Evolutionary conservation across 2,888 invertebrate genomes (phyloP).

Genomic region (Metellina segmentata): DNA sequence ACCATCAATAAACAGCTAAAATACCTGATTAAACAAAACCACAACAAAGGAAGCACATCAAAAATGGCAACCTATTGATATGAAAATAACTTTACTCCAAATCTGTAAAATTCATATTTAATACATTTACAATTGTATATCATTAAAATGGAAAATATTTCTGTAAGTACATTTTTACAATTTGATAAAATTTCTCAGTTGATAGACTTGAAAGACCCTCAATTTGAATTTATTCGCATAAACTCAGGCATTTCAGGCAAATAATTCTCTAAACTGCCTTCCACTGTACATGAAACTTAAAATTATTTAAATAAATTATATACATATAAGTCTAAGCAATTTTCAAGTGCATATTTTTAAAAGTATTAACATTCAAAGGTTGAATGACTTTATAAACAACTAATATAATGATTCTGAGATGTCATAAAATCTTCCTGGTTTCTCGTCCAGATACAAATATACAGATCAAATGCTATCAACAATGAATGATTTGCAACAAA

Average conservation of each 20-base stretch:
- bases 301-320: slow-evolving; percentile 40
- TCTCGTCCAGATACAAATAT: slow-evolving; percentile 68
- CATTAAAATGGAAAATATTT: slow-evolving; percentile 38
- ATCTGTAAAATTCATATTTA: slow-evolving; percentile 21
- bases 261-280: neutral
- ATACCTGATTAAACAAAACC: neutral
- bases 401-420: slow-evolving; percentile 29
- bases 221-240: neutral
- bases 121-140: slow-evolving; percentile 30
- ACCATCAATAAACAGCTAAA: neutral
- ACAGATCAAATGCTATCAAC: slow-evolving; percentile 74
- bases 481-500: slow-evolving; percentile 67
- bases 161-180: slow-evolving; percentile 53
- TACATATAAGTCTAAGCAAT: slow-evolving; percentile 11
- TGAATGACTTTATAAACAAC: slow-evolving; percentile 28
- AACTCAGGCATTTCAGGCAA: neutral
- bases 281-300: slow-evolving; percentile 18
- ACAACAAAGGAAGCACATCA: neutral
- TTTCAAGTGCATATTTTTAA: slow-evolving; percentile 38
- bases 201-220: slow-evolving; percentile 37
- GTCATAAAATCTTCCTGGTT: slow-evolving; percentile 26
- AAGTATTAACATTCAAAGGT: slow-evolving; percentile 38
- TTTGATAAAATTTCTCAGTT: slow-evolving; percentile 11
- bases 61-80: slow-evolving; percentile 17
- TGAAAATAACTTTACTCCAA: slow-evolving; percentile 30